These are phyloP conservation scores for Magallana gigas DNA, from an alignment of 1,140 invertebrate genomes.

Conservation along the genomic window DNA sequence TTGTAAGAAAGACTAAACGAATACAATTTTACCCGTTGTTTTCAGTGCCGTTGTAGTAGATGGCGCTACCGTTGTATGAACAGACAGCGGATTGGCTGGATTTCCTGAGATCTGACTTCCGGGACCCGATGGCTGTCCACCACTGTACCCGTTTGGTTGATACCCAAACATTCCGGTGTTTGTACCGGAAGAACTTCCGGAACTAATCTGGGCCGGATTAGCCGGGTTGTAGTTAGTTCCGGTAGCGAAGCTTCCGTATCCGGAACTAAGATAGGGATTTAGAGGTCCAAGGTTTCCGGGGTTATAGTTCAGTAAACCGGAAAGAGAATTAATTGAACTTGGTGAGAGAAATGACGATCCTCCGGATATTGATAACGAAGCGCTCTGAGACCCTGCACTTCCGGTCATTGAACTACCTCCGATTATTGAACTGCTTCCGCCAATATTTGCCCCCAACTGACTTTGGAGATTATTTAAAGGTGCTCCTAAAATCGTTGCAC, in stretches of 20 bases:
- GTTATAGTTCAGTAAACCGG: not conserved
- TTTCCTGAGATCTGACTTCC: not conserved
- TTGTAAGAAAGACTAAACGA: no score
- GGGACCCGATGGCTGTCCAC: not conserved
- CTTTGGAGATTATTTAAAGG: not conserved
- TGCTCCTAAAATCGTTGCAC: not conserved
- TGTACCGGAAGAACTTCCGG: not conserved
- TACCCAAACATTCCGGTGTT: not conserved
- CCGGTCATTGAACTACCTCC: not conserved
- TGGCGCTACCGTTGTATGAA: not conserved
- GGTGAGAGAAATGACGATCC: not conserved
- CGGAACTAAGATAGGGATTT: slow-evolving; percentile 12
- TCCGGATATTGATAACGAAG: not conserved
- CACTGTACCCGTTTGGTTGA: not conserved
- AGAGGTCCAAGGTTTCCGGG: not conserved
- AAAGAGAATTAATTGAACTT: not conserved
- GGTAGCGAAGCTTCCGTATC: not conserved
- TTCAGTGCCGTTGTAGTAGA: not conserved
- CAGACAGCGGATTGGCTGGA: not conserved
- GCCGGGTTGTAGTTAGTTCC: slow-evolving; percentile 20
- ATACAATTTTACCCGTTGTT: not conserved
- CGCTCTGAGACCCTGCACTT: not conserved
- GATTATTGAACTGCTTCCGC: not conserved
- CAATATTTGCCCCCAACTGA: not conserved
- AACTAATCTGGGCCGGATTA: not conserved